phyloP scores from a whole-genome alignment of 1,140 invertebrate species.

The Solenopsis fugax region DNA sequence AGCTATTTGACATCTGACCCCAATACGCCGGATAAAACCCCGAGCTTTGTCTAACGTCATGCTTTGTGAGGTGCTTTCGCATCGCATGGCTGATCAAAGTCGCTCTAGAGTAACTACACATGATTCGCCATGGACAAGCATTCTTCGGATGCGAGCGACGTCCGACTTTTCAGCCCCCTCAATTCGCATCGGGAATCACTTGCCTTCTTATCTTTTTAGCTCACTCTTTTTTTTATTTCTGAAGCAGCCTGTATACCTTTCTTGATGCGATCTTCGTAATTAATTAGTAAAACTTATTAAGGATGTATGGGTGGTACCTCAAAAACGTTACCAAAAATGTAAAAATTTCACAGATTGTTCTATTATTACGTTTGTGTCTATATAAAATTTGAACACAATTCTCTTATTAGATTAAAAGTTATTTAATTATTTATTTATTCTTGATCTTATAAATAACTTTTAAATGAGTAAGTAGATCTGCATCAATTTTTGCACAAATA shows the following conservation, averaged over 20 bases:
- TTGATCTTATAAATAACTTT: too few species aligned
- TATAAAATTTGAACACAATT: too few species aligned
- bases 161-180: background rate
- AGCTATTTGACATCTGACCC: constrained; percentile 41
- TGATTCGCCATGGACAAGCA: background rate
- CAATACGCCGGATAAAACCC: constrained; percentile 47
- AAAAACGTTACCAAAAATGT: too few species aligned
- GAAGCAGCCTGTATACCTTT: too few species aligned
- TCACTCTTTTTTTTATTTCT: background rate
- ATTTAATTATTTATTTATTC: too few species aligned
- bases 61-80: constrained; percentile 31
- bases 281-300: constrained; percentile 2
- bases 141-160: constrained; percentile 1
- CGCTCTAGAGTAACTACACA: background rate
- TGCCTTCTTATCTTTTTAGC: background rate
- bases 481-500: too few species aligned
- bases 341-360: too few species aligned
- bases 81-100: constrained; percentile 50
- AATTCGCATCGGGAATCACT: background rate
- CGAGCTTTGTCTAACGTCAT: constrained; percentile 33
- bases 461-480: too few species aligned
- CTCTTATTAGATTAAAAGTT: too few species aligned
- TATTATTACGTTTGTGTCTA: too few species aligned
- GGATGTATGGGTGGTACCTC: too few species aligned
- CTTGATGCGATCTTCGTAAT: background rate